Percentiles rank a stretch among this genome's conserved stretches.
Conservation (phyloP, 2,888 invertebrate species). For the Philopedon plagiatum region DNA sequence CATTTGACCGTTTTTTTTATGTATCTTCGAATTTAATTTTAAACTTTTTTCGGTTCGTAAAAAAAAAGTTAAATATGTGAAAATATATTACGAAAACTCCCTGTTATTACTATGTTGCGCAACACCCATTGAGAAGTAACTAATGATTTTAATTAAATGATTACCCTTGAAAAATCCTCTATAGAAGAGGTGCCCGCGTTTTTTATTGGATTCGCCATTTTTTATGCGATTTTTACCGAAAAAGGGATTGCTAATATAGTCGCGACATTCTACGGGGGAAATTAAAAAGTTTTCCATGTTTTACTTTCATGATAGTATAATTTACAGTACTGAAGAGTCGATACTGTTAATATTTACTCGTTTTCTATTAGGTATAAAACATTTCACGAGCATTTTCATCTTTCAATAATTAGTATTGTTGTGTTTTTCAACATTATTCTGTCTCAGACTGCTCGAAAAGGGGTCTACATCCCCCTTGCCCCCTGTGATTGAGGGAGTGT, state of each 20-base stretch:
- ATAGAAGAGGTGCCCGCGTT: slow-evolving; percentile 35
- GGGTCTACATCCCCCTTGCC: too few relatives aligned
- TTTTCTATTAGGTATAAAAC: too few relatives aligned
- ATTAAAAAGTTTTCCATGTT: background rate
- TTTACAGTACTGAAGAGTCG: too few relatives aligned
- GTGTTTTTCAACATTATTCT: too few relatives aligned
- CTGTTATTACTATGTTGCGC: slow-evolving; percentile 34
- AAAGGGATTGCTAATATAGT: slow-evolving; percentile 5
- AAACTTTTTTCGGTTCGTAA: background rate
- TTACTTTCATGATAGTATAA: background rate
- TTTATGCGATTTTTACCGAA: slow-evolving; percentile 28
- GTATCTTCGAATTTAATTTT: too few relatives aligned
- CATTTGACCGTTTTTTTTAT: too few relatives aligned
- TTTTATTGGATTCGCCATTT: background rate
- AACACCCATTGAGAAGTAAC: slow-evolving; percentile 43
- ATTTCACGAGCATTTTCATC: too few relatives aligned
- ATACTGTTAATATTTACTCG: too few relatives aligned
- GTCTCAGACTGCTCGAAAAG: too few relatives aligned
- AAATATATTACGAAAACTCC: slow-evolving; percentile 45
- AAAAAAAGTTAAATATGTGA: slow-evolving; percentile 3
- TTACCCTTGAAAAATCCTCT: slow-evolving; percentile 49
- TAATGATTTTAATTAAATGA: slow-evolving; percentile 46
- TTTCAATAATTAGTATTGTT: too few relatives aligned
- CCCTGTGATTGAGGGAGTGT: too few relatives aligned
- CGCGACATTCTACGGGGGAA: background rate